A percentile compares a stretch with the other conserved stretches of the same genome.
Evolutionary conservation across 1,140 invertebrate species (phyloP).

Genomic region (Drosophila parabipectinata): DNA sequence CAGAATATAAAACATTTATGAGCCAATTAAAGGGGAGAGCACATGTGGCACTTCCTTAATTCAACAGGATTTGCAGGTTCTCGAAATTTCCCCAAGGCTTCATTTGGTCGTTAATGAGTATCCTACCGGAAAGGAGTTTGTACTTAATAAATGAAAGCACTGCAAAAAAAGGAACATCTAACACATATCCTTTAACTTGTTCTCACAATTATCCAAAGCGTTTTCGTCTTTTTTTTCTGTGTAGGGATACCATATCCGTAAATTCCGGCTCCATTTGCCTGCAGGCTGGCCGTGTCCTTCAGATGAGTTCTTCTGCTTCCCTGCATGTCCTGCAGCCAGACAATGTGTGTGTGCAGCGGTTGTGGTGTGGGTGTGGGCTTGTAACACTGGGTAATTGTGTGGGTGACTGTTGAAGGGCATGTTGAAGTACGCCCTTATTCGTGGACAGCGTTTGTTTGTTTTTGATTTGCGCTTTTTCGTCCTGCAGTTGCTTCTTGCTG

Average conservation of each 20-base stretch:
- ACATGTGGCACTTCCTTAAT: constrained; percentile 12
- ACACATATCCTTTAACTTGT: neutral
- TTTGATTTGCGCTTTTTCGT: constrained; percentile 70
- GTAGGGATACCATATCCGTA: neutral
- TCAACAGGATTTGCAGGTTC: constrained; percentile 8
- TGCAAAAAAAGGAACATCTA: neutral
- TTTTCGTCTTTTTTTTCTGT: neutral
- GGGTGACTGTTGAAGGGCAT: constrained; percentile 62
- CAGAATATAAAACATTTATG: constrained; percentile 60
- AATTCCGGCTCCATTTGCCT: constrained; percentile 30
- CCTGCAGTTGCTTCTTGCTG: constrained; percentile 8
- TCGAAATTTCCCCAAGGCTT: constrained; percentile 40
- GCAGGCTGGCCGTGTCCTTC: constrained; percentile 30
- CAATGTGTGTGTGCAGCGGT: constrained; percentile 45
- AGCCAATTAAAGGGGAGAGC: constrained; percentile 52
- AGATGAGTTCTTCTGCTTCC: constrained; percentile 20
- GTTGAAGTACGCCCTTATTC: constrained; percentile 47
- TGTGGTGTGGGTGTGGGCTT: constrained; percentile 8
- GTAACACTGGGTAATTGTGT: constrained; percentile 10
- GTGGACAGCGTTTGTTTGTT: constrained; percentile 50
- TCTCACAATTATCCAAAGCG: neutral
- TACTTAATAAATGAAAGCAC: constrained; percentile 21
- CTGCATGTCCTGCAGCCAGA: constrained; percentile 50
- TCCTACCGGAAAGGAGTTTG: constrained; percentile 18
- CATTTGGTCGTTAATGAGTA: constrained; percentile 33